These are phyloP conservation scores for Nothoprocta pentlandii DNA, from an alignment of 2,113 vertebrate genomes.

Conservation along the genomic window DNA sequence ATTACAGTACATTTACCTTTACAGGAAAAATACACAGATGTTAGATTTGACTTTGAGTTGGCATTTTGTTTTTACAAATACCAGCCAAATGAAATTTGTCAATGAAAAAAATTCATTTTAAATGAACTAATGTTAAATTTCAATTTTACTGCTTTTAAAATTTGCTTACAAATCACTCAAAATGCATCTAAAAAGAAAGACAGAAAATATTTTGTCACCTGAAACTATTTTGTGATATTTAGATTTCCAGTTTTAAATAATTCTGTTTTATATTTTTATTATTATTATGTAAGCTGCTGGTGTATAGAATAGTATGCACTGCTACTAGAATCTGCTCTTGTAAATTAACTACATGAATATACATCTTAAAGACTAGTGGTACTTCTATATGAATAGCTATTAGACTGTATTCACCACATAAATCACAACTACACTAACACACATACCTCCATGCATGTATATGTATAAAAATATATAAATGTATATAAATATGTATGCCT, in stretches of 20 bases:
- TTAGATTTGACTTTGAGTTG: neutral
- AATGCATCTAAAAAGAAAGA: neutral
- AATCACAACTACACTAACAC: neutral
- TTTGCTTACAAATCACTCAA: neutral
- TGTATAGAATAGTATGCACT: neutral
- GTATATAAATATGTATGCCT: neutral
- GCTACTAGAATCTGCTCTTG: neutral
- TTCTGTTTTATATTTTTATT: neutral
- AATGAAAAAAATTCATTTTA: neutral
- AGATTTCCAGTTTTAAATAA: neutral
- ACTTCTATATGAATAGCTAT: neutral
- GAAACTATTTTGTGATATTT: neutral
- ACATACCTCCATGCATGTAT: too few species aligned
- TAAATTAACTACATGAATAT: neutral
- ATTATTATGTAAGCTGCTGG: neutral
- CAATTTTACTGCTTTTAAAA: accelerated
- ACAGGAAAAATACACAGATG: neutral
- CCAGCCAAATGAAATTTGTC: neutral
- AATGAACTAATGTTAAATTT: neutral
- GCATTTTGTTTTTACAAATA: neutral
- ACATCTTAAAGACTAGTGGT: neutral
- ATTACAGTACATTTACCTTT: neutral
- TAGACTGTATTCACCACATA: neutral
- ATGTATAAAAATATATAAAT: neutral
- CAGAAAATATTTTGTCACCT: neutral